phyloP scores from a whole-genome alignment of 2,888 invertebrate species.

The Uloborus plumipes region DNA sequence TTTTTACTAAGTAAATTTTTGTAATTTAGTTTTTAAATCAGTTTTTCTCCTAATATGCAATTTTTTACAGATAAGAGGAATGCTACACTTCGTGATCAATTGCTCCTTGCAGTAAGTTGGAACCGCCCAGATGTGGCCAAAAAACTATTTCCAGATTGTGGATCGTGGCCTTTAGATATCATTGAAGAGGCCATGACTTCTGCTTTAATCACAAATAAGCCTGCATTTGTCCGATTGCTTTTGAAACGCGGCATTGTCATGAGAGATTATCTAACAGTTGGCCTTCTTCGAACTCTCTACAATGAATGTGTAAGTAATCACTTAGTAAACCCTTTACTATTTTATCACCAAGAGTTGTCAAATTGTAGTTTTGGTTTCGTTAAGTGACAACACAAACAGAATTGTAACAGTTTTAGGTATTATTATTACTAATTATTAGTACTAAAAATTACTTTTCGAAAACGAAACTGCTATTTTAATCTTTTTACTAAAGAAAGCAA shows the following conservation, averaged over 20 bases:
- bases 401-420: too few relatives aligned
- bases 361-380: too few relatives aligned
- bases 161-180: slow-evolving; percentile 67
- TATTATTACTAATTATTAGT: too few relatives aligned
- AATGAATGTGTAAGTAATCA: slow-evolving; percentile 66
- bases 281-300: slow-evolving; percentile 70
- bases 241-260: slow-evolving; percentile 72
- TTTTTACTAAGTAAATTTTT: not conserved
- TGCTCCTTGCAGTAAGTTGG: slow-evolving; percentile 72
- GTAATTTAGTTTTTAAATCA: not conserved
- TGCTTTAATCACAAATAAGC: slow-evolving; percentile 70
- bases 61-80: slow-evolving; percentile 38
- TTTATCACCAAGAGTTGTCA: too few relatives aligned
- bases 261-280: slow-evolving; percentile 71
- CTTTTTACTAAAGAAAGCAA: too few relatives aligned
- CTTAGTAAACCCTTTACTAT: not conserved
- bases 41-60: not conserved
- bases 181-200: slow-evolving; percentile 70
- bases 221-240: slow-evolving; percentile 72
- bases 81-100: slow-evolving; percentile 68
- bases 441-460: too few relatives aligned
- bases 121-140: slow-evolving; percentile 71
- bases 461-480: too few relatives aligned
- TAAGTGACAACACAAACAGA: too few relatives aligned
- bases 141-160: slow-evolving; percentile 69